Percentiles rank a stretch among this genome's conserved stretches.
These are phyloP conservation scores for Poecilia picta DNA, from an alignment of 2,797 vertebrate genomes.

Conservation along the genomic window DNA sequence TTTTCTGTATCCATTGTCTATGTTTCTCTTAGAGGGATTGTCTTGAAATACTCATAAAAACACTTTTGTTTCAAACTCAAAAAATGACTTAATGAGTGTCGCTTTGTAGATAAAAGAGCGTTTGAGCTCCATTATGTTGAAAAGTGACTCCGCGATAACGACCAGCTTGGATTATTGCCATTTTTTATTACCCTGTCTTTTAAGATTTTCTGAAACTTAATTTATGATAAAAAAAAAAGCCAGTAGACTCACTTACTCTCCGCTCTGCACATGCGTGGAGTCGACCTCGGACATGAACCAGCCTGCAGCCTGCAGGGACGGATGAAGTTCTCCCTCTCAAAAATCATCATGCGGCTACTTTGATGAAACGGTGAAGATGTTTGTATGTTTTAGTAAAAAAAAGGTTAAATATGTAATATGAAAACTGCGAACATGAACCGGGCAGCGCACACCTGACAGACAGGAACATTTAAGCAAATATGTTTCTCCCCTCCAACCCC, in stretches of 20 bases:
- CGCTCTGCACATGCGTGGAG: conserved; percentile 74
- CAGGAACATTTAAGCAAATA: neutral
- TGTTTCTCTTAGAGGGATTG: neutral
- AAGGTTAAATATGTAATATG: conserved; percentile 3
- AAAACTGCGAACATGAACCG: neutral
- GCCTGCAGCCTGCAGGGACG: conserved; percentile 75
- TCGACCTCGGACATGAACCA: conserved; percentile 71
- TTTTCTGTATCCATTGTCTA: neutral
- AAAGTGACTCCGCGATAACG: neutral
- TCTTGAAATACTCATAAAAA: neutral
- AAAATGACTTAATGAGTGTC: neutral
- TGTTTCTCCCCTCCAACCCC: no score
- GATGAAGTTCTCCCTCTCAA: conserved; percentile 74
- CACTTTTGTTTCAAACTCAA: neutral
- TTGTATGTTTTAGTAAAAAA: neutral
- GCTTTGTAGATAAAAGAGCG: neutral
- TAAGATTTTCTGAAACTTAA: neutral
- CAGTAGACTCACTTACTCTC: conserved; percentile 40
- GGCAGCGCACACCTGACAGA: neutral
- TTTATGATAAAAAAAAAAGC: neutral
- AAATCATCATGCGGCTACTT: conserved; percentile 73
- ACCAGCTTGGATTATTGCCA: no score
- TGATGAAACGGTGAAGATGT: conserved; percentile 58
- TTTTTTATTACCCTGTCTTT: neutral
- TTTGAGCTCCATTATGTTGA: neutral